These are phyloP conservation scores for Teleogryllus oceanicus DNA, from an alignment of 2,888 invertebrate genomes.

Conservation along the genomic window DNA sequence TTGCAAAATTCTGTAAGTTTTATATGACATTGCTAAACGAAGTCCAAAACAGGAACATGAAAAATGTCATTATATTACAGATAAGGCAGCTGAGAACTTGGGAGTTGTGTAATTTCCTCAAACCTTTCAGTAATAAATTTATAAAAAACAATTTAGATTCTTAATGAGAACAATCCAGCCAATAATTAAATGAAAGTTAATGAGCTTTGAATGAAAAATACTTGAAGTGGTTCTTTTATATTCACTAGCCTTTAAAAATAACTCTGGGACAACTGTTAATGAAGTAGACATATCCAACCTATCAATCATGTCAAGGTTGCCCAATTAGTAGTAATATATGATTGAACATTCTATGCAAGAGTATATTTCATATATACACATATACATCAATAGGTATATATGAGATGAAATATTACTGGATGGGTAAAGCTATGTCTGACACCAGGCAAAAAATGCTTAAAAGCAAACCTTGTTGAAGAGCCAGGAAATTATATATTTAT, in stretches of 20 bases:
- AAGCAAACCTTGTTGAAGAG: no score
- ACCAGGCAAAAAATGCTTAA: not conserved
- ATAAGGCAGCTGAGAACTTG: constrained; percentile 9
- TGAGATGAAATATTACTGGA: not conserved
- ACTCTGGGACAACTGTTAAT: not conserved
- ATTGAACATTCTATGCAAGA: not conserved
- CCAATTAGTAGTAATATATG: constrained; percentile 3
- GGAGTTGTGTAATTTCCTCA: not conserved
- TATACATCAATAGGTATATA: constrained; percentile 10
- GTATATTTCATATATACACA: not conserved
- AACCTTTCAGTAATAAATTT: not conserved
- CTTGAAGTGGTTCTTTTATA: not conserved
- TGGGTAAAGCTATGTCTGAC: not conserved
- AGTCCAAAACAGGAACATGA: constrained; percentile 7
- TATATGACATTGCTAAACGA: not conserved
- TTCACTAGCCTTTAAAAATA: constrained; percentile 18
- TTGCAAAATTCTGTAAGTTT: not conserved
- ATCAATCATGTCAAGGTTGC: constrained; percentile 18
- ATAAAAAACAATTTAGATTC: not conserved
- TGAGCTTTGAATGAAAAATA: no score
- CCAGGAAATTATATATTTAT: no score
- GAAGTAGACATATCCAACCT: not conserved
- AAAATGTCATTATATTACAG: not conserved
- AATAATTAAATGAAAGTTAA: no score
- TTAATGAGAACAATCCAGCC: no score